Evolutionary conservation across 2,888 invertebrate genomes (phyloP).

Genomic region (Nymphalis c-album): DNA sequence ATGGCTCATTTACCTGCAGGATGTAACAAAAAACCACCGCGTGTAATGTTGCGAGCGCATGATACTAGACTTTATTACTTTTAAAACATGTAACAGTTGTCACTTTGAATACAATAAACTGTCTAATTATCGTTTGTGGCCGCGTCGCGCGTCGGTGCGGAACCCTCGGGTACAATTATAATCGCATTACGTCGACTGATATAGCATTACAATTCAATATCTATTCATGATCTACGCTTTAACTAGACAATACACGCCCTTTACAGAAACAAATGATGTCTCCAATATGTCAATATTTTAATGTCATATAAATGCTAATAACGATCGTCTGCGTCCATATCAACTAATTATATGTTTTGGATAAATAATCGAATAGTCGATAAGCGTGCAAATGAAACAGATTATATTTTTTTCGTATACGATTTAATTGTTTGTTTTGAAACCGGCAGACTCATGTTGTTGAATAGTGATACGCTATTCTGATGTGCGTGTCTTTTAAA

Average conservation of each 20-base stretch:
- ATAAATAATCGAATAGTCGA: too few species aligned
- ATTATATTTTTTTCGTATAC: too few species aligned
- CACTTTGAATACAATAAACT: constrained; percentile 1
- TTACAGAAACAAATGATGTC: constrained; percentile 1
- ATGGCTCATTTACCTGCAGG: too few species aligned
- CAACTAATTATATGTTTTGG: neutral
- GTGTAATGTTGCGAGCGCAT: too few species aligned
- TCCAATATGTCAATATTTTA: constrained; percentile 3
- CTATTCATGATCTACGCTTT: constrained; percentile 14
- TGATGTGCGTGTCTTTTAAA: too few species aligned
- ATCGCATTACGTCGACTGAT: constrained; percentile 24
- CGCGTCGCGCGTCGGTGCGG: neutral
- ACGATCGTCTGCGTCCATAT: neutral
- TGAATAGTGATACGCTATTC: too few species aligned
- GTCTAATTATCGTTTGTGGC: neutral
- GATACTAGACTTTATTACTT: too few species aligned
- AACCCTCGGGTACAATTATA: constrained; percentile 21
- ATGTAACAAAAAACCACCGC: too few species aligned
- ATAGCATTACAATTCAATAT: constrained; percentile 3
- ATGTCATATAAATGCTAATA: constrained; percentile 1
- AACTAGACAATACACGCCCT: constrained; percentile 3
- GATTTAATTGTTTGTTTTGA: too few species aligned
- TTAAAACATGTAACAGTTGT: neutral
- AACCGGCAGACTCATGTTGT: too few species aligned
- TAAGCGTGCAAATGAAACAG: too few species aligned